These are phyloP conservation scores for Oppia nitens DNA, from an alignment of 1,140 invertebrate genomes.

Conservation along the genomic window DNA sequence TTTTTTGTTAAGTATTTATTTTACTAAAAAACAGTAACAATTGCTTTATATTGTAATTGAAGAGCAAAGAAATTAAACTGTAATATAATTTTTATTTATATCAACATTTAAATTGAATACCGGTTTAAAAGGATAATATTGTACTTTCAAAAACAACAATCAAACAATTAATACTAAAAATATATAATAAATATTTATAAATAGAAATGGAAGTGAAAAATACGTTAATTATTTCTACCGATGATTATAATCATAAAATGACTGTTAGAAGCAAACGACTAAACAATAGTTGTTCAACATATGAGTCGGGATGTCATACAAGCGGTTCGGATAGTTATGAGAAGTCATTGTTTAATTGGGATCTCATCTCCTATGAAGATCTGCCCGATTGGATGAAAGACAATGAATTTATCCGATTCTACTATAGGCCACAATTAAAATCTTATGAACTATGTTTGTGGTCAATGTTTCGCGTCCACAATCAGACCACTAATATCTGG, in stretches of 20 bases:
- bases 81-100: too few species aligned
- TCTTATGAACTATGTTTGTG: conserved; percentile 91
- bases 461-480: conserved; percentile 78
- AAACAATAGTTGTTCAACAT: too few species aligned
- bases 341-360: not conserved
- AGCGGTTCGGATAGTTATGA: not conserved
- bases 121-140: too few species aligned
- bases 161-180: too few species aligned
- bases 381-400: conserved; percentile 90
- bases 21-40: too few species aligned
- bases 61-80: too few species aligned
- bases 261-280: not conserved
- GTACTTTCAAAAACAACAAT: too few species aligned
- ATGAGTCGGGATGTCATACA: not conserved
- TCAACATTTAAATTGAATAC: too few species aligned
- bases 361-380: conserved; percentile 32
- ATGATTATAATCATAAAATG: not conserved
- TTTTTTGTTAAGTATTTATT: too few species aligned
- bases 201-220: too few species aligned
- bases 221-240: not conserved
- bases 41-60: too few species aligned
- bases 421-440: conserved; percentile 84
- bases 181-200: too few species aligned
- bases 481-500: conserved; percentile 95
- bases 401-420: conserved; percentile 88